Base-by-base conservation (phyloP, 2,113 vertebrate species). In the Anolis sagrei region DNA sequence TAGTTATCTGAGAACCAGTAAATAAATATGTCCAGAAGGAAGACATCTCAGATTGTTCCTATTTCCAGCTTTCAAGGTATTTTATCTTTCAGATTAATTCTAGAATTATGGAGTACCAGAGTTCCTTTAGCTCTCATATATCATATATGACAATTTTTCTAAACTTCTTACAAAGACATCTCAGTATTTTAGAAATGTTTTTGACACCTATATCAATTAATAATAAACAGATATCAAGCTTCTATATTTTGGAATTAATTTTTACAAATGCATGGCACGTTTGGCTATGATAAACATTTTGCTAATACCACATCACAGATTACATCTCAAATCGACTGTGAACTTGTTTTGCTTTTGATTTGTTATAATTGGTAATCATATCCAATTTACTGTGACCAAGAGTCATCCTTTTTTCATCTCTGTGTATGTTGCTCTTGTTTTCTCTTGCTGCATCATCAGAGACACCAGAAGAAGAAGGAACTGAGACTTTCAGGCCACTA, bases 351-450 rank as follows among this genome's bases (percentile, higher is more conserved):
- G 96, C 93, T 89, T 98, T 98, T 91, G 97, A 92, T 92, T 98
- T 97, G 96, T 98, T 99, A 96, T 98, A 98, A 72, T 99, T 97
- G 91, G 98, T 99, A 88, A 99, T 98, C 89, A 99, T 96, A 93
- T 99, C 98, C 92, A 99, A 95, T 89, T 99, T 99, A 93, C 98
- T 99, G 93, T 99, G 98, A 44, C 98, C 98, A 19, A 99, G 93
- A 5, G 98, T 99, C 97, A 98, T 92, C 54, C 97, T 95, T 48
- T 99, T 98, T 90, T 97, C 96, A 0, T 93, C 91, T 74, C 90
- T 90, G 0, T 91, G 91, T 0, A 82, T 64, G 2, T 74, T 9
- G 0, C 92, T 91, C 62, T 62, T 89, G 86, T 93, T 94, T 39
- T 93, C 91, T 84, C 14, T 73, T 86, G 94, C 88, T 64, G 49